Evolutionary conservation across 2,888 invertebrate species (phyloP).

Genomic region (Uropetala carovei): DNA sequence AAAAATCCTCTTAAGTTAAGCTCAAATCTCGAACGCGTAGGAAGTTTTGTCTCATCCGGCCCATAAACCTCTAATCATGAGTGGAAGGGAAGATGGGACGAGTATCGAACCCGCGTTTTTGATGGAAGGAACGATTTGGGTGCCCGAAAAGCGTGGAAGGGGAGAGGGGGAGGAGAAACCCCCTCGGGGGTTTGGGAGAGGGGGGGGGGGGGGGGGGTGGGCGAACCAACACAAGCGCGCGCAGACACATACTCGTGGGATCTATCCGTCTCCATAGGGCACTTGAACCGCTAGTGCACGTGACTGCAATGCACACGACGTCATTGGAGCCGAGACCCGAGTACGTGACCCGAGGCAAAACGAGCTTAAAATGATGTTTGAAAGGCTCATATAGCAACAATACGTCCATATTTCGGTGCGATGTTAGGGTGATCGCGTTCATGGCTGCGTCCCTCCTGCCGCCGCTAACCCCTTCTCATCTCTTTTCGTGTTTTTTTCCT

Average conservation of each 20-base stretch:
- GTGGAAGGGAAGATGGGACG: background rate
- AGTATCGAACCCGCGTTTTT: background rate
- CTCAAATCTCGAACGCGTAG: background rate
- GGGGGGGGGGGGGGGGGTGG: background rate
- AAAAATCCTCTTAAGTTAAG: constrained; percentile 53
- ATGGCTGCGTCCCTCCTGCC: background rate
- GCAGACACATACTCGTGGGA: background rate
- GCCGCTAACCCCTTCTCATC: background rate
- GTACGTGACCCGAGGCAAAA: constrained; percentile 55
- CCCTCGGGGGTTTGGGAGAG: background rate
- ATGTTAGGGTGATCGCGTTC: background rate
- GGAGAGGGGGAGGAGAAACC: background rate
- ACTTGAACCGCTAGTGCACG: background rate
- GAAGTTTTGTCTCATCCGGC: background rate
- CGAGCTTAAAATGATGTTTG: constrained; percentile 54
- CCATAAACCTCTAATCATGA: constrained; percentile 52
- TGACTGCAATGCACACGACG: constrained; percentile 49
- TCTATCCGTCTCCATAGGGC: constrained; percentile 48
- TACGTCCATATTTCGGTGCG: constrained; percentile 41
- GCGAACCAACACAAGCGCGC: background rate
- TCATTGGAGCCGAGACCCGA: constrained; percentile 9
- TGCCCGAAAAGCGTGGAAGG: background rate
- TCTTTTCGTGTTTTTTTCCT: background rate
- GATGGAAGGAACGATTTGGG: background rate
- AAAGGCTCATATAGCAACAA: constrained; percentile 54